Base-by-base conservation (phyloP, 2,113 vertebrate genomes). In the Melanostigma gelatinosum region DNA sequence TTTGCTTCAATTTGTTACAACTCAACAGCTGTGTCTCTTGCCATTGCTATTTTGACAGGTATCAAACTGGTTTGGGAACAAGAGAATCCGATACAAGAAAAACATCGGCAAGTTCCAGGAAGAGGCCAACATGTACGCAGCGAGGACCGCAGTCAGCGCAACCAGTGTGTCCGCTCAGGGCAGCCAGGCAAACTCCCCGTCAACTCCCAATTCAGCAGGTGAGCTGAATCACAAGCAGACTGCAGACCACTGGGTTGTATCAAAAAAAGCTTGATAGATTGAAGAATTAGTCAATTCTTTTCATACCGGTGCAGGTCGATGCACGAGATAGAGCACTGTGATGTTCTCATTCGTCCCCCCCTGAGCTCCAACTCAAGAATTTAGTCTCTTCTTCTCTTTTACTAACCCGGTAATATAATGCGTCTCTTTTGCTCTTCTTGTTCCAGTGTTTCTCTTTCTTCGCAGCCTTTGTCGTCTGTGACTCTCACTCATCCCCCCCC, bases 41-140 rank as follows among this genome's bases (percentile, higher is more conserved):
- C 16, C 54, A 1, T 61, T n/a, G 2, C 15, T 57, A 0, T 88
- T 34, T 36, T 67, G 75, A 77, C 94, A 99, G 98, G 98, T 99
- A 94, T 99, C 98, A 93, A 99, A 99, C 97, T 99, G 98, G 98
- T 99, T 99, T 87, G 98, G 98, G 89, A 99, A 99, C 96, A 99
- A 99, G 91, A 96, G 98, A 96, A 99, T 99, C 95, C 97, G 98
- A 93, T 99, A 99, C 96, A 99, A 99, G 97, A 99, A 99, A 96
- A 99, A 99, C 96, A 99, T 99, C 88, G 98, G 98, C 93, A 99
- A 99, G 95, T 99, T 99, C 93, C 98, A 99, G 93, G 98, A 99
- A 95, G 98, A 99, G 95, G 98, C 98, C 95, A 99, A 99, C 96
- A 98, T 99, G 96, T 99, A 99, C 88, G 98, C 98, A 87, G 98